Conservation (phyloP, 1,140 invertebrate genomes). For the Hydropsyche tenuis region DNA sequence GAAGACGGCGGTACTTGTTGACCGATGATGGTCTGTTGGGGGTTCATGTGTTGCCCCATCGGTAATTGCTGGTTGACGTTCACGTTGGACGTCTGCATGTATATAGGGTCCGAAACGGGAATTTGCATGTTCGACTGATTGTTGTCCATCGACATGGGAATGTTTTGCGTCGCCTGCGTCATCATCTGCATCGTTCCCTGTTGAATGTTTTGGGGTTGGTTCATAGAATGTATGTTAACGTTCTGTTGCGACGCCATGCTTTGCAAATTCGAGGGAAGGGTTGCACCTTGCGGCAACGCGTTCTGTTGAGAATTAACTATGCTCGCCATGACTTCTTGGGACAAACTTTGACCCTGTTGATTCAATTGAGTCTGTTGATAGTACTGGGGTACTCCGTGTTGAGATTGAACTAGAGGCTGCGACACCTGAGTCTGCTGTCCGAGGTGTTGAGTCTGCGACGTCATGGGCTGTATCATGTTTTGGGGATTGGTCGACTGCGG, state of each 20-base stretch:
- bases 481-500: slow-evolving; percentile 59
- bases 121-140: slow-evolving; percentile 63
- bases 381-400: slow-evolving; percentile 60
- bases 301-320: slow-evolving; percentile 63
- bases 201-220: slow-evolving; percentile 63
- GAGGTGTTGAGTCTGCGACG: slow-evolving; percentile 59
- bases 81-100: slow-evolving; percentile 55
- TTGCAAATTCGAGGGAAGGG: slow-evolving; percentile 66
- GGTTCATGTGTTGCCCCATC: slow-evolving; percentile 55
- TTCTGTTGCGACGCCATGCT: slow-evolving; percentile 60
- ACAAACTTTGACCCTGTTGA: slow-evolving; percentile 61
- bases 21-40: slow-evolving; percentile 57
- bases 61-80: slow-evolving; percentile 61
- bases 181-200: slow-evolving; percentile 68
- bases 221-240: slow-evolving; percentile 58
- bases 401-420: slow-evolving; percentile 59
- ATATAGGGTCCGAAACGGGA: slow-evolving; percentile 61
- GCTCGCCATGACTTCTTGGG: slow-evolving; percentile 62
- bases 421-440: slow-evolving; percentile 59
- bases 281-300: slow-evolving; percentile 64
- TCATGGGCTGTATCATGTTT: slow-evolving; percentile 57
- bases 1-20: slow-evolving; percentile 50
- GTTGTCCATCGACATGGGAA: slow-evolving; percentile 62
- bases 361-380: slow-evolving; percentile 60
- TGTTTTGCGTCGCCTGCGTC: slow-evolving; percentile 62